phyloP scores from a whole-genome alignment of 1,140 invertebrate species.

The Nasonia vitripennis region DNA sequence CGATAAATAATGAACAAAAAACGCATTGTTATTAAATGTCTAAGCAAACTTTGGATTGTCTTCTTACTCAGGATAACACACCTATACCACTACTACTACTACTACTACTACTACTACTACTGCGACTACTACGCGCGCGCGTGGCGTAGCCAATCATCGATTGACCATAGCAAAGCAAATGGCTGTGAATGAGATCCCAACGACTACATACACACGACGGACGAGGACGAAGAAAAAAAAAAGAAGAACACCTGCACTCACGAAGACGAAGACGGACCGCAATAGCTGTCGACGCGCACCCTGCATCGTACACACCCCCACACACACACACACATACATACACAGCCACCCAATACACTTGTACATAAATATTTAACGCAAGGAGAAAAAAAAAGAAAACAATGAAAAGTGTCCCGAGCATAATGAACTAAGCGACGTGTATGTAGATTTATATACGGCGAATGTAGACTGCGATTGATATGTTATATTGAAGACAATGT shows the following conservation, averaged over 20 bases:
- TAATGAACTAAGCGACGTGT: background rate
- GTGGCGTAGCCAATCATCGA: background rate
- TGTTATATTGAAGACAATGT: conserved; percentile 30
- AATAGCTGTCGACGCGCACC: conserved; percentile 4
- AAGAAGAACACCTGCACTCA: background rate
- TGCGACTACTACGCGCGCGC: too few species aligned
- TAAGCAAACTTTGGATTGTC: background rate
- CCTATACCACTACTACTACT: background rate
- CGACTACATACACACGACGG: background rate
- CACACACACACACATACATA: background rate
- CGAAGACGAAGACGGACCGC: conserved; percentile 29
- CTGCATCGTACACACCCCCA: background rate
- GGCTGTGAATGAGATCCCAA: conserved; percentile 51
- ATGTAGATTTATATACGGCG: conserved; percentile 16
- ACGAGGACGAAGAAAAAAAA: background rate
- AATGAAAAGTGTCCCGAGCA: background rate
- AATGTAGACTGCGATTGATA: background rate
- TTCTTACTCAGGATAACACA: conserved; percentile 13
- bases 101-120: background rate
- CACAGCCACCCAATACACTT: background rate
- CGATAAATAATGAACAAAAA: background rate
- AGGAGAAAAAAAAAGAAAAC: background rate
- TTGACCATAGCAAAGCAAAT: conserved; percentile 50
- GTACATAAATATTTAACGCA: conserved; percentile 30
- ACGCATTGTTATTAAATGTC: background rate